A percentile compares a stretch with the other conserved stretches of the same genome.
phyloP scores from a whole-genome alignment of 2,113 vertebrate genomes.

The Plecotus auritus region DNA sequence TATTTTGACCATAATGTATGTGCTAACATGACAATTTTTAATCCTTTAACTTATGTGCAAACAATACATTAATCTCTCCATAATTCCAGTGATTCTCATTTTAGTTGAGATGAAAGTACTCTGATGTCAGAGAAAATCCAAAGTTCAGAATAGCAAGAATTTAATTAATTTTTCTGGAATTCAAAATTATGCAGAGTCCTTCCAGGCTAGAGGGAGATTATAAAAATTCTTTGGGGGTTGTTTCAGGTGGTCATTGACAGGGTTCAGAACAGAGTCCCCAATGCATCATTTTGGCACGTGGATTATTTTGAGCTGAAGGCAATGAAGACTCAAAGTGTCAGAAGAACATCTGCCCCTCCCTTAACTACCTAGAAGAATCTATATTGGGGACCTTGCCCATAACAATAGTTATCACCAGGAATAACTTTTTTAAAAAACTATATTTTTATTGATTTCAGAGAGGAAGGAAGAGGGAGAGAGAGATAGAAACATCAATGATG shows the following conservation, averaged over 20 bases:
- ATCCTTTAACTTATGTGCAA: not conserved
- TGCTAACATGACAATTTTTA: not conserved
- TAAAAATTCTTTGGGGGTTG: not conserved
- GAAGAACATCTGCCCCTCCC: not conserved
- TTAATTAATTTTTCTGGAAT: not conserved
- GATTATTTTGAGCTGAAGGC: not conserved
- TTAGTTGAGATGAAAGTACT: not conserved
- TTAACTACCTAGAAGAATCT: not conserved
- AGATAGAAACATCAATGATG: too few species aligned
- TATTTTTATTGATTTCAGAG: too few species aligned
- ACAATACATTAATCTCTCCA: not conserved
- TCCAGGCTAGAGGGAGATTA: not conserved
- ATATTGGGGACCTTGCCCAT: not conserved
- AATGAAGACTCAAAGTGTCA: not conserved
- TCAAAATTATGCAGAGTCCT: not conserved
- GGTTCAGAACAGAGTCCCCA: not conserved
- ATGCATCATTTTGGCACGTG: not conserved
- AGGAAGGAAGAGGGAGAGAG: too few species aligned
- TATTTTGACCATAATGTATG: not conserved
- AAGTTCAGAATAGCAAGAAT: not conserved
- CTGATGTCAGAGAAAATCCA: not conserved
- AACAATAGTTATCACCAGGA: not conserved
- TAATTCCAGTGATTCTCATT: not conserved
- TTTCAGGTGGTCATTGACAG: not conserved
- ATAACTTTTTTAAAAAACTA: not conserved